Conservation (phyloP, 1,140 invertebrate species). For the Aphelinus certus region DNA sequence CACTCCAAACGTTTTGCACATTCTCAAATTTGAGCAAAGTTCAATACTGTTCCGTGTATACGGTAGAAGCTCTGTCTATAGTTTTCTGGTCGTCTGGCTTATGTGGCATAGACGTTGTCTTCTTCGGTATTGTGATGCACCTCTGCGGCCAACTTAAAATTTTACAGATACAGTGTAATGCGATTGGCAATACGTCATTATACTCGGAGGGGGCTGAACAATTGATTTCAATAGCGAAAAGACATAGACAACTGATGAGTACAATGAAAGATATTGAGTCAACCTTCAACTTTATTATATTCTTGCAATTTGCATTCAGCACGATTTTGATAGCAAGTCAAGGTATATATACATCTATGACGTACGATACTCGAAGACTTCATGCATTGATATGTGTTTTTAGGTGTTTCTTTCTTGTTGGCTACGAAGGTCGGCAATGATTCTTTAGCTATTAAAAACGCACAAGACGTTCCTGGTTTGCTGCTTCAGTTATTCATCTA, state of each 20-base stretch:
- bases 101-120: neutral
- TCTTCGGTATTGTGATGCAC: neutral
- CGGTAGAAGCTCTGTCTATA: neutral
- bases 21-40: neutral
- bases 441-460: neutral
- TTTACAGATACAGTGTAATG: neutral
- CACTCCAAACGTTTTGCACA: neutral
- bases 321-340: neutral
- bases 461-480: neutral
- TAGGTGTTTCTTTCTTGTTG: neutral
- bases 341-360: neutral
- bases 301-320: neutral
- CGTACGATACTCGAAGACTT: neutral
- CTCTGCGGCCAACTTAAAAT: neutral
- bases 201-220: neutral
- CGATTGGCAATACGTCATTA: neutral
- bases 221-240: constrained; percentile 34
- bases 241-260: constrained; percentile 4
- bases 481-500: neutral
- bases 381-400: neutral
- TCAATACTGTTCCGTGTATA: neutral
- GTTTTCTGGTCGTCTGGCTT: neutral
- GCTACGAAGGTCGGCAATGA: neutral
- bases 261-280: neutral
- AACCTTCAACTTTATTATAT: neutral